Conservation (phyloP, 2,888 invertebrate species). For the Podabrus alpinus region DNA sequence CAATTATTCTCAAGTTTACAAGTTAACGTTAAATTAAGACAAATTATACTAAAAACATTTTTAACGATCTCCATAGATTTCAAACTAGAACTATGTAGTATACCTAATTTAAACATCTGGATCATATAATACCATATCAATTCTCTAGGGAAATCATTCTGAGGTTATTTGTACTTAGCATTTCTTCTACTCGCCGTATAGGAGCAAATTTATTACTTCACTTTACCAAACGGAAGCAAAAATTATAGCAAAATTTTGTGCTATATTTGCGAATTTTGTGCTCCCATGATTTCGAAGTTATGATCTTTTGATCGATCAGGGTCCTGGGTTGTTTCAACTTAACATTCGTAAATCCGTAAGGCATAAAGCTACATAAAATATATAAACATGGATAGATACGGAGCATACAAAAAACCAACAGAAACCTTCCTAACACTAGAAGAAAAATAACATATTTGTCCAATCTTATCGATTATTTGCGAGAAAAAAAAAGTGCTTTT, state of each 20-base stretch:
- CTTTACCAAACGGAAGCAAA: neutral
- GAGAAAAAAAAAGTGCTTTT: too few species aligned
- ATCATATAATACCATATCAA: neutral
- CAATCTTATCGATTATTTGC: too few species aligned
- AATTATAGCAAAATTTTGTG: neutral
- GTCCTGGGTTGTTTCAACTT: too few species aligned
- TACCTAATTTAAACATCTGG: neutral
- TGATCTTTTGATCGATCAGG: too few species aligned
- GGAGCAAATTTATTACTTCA: neutral
- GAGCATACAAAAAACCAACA: too few species aligned
- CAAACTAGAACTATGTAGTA: neutral
- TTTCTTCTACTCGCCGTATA: neutral
- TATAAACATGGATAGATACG: too few species aligned
- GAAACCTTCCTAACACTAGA: too few species aligned
- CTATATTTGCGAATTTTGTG: too few species aligned
- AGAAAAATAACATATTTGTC: too few species aligned
- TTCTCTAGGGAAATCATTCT: neutral
- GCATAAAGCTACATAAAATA: too few species aligned
- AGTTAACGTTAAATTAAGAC: neutral
- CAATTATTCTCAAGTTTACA: slow-evolving; percentile 7
- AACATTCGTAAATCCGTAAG: too few species aligned
- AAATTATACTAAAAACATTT: neutral
- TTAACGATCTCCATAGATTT: neutral
- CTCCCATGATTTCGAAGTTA: too few species aligned
- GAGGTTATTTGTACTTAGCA: neutral